Percentiles rank a stretch among this genome's conserved stretches.
Conservation (phyloP, 1,140 invertebrate genomes). For the Drosophila pallidifrons region DNA sequence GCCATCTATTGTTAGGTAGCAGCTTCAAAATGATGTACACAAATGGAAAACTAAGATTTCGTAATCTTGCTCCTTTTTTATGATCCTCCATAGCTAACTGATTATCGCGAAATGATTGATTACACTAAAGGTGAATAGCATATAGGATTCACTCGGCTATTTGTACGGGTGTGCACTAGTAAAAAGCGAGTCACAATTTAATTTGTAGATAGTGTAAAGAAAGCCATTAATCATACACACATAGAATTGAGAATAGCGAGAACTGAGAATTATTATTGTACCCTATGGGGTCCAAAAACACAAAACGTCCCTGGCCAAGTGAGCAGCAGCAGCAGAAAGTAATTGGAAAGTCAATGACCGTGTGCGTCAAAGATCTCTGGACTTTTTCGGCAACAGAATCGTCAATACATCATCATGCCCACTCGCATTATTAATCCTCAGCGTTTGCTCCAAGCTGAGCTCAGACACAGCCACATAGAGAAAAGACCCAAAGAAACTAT, state of each 20-base stretch:
- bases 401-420: slow-evolving; percentile 58
- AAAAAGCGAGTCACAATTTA: slow-evolving; percentile 34
- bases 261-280: background rate
- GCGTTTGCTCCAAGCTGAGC: slow-evolving; percentile 28
- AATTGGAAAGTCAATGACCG: slow-evolving; percentile 72
- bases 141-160: background rate
- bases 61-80: background rate
- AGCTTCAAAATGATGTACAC: background rate
- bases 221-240: slow-evolving; percentile 64
- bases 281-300: slow-evolving; percentile 42
- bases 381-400: slow-evolving; percentile 75
- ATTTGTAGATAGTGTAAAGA: slow-evolving; percentile 37
- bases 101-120: slow-evolving; percentile 31
- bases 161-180: background rate
- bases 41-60: background rate
- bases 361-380: slow-evolving; percentile 58
- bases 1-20: too few relatives aligned
- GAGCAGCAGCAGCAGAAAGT: slow-evolving; percentile 9
- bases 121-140: slow-evolving; percentile 2
- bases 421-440: slow-evolving; percentile 79
- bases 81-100: background rate
- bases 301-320: slow-evolving; percentile 37
- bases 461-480: slow-evolving; percentile 8
- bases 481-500: slow-evolving; percentile 36
- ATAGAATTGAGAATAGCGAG: slow-evolving; percentile 1